A percentile compares a stretch with the other conserved stretches of the same genome.
Evolutionary conservation across 2,888 invertebrate species (phyloP).

Genomic region (Ptilodon capucinus): DNA sequence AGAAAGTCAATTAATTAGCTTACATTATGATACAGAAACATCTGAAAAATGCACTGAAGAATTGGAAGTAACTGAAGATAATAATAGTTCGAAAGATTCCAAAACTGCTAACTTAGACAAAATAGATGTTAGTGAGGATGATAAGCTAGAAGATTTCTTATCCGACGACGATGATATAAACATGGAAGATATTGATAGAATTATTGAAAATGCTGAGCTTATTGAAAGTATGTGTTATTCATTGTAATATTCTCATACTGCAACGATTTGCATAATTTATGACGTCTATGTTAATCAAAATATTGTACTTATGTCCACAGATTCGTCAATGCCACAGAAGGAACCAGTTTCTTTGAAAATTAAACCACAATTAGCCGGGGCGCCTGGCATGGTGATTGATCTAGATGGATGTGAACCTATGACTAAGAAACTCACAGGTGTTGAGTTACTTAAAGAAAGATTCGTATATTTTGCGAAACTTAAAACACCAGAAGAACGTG

Average conservation of each 20-base stretch:
- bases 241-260: not conserved
- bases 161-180: slow-evolving; percentile 65
- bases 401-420: slow-evolving; percentile 47
- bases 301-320: slow-evolving; percentile 1
- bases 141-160: slow-evolving; percentile 34
- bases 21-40: slow-evolving; percentile 15
- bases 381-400: slow-evolving; percentile 76
- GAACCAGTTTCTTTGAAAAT: slow-evolving; percentile 33
- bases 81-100: not conserved
- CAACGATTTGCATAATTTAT: not conserved
- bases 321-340: slow-evolving; percentile 42
- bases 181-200: slow-evolving; percentile 63
- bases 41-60: slow-evolving; percentile 1
- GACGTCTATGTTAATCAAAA: too few relatives aligned
- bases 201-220: slow-evolving; percentile 65
- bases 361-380: slow-evolving; percentile 76
- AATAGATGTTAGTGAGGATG: slow-evolving; percentile 32
- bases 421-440: slow-evolving; percentile 77
- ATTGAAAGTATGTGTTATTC: slow-evolving; percentile 41
- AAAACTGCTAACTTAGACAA: slow-evolving; percentile 8
- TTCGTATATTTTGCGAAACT: slow-evolving; percentile 86
- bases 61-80: not conserved
- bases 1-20: slow-evolving; percentile 28
- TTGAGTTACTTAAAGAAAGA: slow-evolving; percentile 86
- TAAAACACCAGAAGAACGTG: slow-evolving; percentile 75